These are phyloP conservation scores for Eutolmus rufibarbis DNA, from an alignment of 2,888 invertebrate genomes.

Conservation along the genomic window DNA sequence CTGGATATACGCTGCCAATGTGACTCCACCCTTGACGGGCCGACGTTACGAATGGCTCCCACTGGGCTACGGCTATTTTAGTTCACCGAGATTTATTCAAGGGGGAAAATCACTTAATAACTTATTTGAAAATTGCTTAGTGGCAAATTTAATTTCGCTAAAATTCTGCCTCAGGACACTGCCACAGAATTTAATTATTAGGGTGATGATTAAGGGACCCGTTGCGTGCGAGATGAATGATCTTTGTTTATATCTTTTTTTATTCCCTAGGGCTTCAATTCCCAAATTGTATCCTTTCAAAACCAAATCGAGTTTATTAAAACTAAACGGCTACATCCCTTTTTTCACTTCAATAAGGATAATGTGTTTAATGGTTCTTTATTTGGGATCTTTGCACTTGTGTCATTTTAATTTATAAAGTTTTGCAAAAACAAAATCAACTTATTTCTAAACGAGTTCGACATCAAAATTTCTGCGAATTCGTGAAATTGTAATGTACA, in stretches of 20 bases:
- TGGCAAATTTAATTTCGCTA: not conserved
- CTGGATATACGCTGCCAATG: not conserved
- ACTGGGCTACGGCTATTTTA: not conserved
- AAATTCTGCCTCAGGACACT: not conserved
- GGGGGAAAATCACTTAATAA: not conserved
- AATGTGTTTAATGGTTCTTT: too few species aligned
- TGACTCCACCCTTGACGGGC: not conserved
- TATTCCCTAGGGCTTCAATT: not conserved
- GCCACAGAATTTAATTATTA: not conserved
- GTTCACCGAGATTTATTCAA: constrained; percentile 9
- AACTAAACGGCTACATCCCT: not conserved
- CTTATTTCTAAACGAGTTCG: too few species aligned
- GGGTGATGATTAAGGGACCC: not conserved
- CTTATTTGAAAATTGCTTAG: not conserved
- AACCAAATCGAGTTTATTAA: not conserved
- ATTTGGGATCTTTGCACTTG: too few species aligned
- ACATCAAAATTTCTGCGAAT: too few species aligned
- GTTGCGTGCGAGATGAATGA: not conserved
- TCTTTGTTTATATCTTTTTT: not conserved
- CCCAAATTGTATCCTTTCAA: not conserved
- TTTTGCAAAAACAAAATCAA: too few species aligned
- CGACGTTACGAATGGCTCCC: not conserved
- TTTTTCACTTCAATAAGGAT: too few species aligned
- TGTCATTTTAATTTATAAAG: too few species aligned
- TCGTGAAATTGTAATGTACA: too few species aligned